phyloP scores from a whole-genome alignment of 2,797 vertebrate species.

The Glossophaga mutica region DNA sequence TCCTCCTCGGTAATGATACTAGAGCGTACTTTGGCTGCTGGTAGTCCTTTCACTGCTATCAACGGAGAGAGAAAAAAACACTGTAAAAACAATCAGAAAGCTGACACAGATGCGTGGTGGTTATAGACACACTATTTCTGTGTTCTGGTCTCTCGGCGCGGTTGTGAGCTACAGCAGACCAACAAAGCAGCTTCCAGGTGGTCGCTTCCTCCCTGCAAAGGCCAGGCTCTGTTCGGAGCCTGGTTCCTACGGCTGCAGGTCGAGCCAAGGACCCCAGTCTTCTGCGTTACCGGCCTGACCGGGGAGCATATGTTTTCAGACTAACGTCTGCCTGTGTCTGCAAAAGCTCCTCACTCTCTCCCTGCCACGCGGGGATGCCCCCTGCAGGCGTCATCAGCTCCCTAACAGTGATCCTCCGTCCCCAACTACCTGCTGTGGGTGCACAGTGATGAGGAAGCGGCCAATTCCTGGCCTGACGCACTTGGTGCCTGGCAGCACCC shows the following conservation, averaged over 20 bases:
- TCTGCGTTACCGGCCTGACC: neutral
- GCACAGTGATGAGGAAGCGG: accelerated
- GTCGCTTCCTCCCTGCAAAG: neutral
- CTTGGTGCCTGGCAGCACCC: neutral
- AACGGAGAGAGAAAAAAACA: neutral
- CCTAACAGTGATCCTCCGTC: neutral
- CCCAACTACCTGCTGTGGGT: neutral
- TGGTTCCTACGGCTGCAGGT: neutral
- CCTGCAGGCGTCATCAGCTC: neutral
- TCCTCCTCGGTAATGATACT: neutral
- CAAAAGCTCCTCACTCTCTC: neutral
- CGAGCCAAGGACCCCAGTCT: neutral
- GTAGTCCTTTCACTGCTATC: neutral
- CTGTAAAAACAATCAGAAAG: neutral
- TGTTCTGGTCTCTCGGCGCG: neutral
- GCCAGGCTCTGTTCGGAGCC: neutral
- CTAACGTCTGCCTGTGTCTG: neutral
- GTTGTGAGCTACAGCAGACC: neutral
- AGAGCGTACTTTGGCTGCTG: neutral
- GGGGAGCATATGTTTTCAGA: neutral
- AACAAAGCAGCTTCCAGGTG: neutral
- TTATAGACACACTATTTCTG: neutral
- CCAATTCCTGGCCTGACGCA: accelerated
- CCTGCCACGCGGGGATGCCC: neutral
- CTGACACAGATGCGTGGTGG: too few relatives aligned